These are phyloP conservation scores for Isaurus tuberculatus DNA, from an alignment of 92 coral and sea anemone species.

Conservation along the genomic window DNA sequence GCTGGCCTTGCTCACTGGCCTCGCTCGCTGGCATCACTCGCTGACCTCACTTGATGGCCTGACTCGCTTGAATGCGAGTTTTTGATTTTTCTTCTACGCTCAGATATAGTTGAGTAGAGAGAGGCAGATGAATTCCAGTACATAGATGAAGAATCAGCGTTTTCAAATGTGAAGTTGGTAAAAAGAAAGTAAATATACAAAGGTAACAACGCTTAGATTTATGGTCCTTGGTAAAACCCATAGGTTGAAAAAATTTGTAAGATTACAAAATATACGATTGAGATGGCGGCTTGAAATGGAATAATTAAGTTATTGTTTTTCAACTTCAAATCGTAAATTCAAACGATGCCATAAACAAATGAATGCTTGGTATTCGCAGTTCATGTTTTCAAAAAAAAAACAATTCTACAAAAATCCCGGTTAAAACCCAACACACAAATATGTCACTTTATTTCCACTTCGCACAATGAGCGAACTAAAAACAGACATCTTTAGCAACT, in stretches of 20 bases:
- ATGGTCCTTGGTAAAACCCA: background rate
- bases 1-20: too few species aligned
- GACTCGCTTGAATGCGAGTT: too few species aligned
- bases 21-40: too few species aligned
- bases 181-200: conserved; percentile 24
- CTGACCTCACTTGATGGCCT: too few species aligned
- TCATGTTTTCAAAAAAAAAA: too few species aligned
- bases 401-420: too few species aligned
- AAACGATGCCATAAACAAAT: conserved; percentile 93
- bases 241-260: background rate
- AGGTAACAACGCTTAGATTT: background rate
- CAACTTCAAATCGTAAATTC: conserved; percentile 83
- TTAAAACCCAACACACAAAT: too few species aligned
- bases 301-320: conserved; percentile 34
- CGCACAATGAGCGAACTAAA: too few species aligned
- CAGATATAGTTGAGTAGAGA: conserved; percentile 76
- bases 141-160: conserved; percentile 38
- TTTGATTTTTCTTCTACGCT: too few species aligned
- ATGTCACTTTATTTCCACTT: too few species aligned
- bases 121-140: conserved; percentile 74
- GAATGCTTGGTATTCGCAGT: too few species aligned
- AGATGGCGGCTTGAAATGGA: conserved; percentile 20
- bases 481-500: too few species aligned
- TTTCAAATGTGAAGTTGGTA: conserved; percentile 32
- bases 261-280: conserved; percentile 13